These are phyloP conservation scores for Lepilemur ruficaudatus DNA, from an alignment of 2,797 vertebrate genomes.

Conservation along the genomic window DNA sequence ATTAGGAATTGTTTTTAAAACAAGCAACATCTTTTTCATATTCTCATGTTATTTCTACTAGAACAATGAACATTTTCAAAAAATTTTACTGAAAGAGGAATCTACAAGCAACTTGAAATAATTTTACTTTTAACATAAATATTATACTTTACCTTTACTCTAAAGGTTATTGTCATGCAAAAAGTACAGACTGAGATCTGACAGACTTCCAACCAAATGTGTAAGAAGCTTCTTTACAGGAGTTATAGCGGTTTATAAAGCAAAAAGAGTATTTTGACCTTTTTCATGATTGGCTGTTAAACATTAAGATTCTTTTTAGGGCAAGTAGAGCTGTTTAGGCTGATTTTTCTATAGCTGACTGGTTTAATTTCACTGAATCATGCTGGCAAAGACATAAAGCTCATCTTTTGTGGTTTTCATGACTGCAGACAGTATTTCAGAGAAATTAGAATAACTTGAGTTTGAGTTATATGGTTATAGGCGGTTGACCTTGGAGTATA, in stretches of 20 bases:
- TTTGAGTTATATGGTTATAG: neutral
- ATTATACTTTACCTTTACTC: neutral
- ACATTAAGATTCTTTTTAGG: neutral
- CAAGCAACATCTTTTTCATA: neutral
- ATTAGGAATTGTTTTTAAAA: constrained; percentile 21
- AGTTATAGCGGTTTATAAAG: neutral
- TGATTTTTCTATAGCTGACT: neutral
- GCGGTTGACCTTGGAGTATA: neutral
- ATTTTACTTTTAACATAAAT: constrained; percentile 11
- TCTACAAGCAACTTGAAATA: neutral
- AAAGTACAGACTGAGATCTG: neutral
- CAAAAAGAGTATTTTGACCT: neutral
- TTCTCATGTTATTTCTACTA: neutral
- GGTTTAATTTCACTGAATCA: neutral
- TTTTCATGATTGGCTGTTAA: neutral
- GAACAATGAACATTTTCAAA: neutral
- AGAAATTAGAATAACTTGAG: neutral
- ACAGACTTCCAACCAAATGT: neutral
- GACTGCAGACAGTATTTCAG: neutral
- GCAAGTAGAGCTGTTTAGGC: neutral
- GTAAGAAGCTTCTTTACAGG: neutral
- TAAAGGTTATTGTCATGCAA: neutral
- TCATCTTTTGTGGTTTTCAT: neutral
- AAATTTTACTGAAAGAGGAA: constrained; percentile 15
- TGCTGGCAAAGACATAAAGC: neutral